Conservation (phyloP, 2,113 vertebrate genomes). For the Oncorhynchus keta region DNA sequence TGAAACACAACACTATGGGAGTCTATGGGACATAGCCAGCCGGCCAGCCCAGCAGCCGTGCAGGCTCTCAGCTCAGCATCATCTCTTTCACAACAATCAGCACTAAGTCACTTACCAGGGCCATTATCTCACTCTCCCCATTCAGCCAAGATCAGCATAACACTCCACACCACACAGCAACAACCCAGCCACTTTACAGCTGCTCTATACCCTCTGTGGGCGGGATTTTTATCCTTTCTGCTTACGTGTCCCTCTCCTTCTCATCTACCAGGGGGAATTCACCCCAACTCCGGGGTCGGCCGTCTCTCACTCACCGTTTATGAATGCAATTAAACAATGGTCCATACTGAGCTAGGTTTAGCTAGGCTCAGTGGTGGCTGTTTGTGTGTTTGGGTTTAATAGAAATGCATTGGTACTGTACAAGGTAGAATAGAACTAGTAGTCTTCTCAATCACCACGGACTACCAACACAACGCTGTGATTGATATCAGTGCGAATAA, state of each 20-base stretch:
- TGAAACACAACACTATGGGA: slow-evolving; percentile 43
- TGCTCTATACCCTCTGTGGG: slow-evolving; percentile 33
- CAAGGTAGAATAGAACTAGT: too few species aligned
- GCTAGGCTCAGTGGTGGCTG: too few species aligned
- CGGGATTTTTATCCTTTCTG: slow-evolving; percentile 49
- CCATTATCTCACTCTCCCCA: slow-evolving; percentile 64
- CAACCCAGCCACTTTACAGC: slow-evolving; percentile 48
- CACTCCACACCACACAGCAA: slow-evolving; percentile 46
- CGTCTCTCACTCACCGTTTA: neutral
- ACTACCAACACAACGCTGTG: too few species aligned
- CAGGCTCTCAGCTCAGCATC: slow-evolving; percentile 9
- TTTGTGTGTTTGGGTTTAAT: too few species aligned
- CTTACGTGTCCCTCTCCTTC: slow-evolving; percentile 10
- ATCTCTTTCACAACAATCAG: slow-evolving; percentile 59
- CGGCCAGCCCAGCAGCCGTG: too few species aligned
- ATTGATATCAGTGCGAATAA: too few species aligned
- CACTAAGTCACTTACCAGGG: slow-evolving; percentile 69
- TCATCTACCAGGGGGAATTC: slow-evolving; percentile 34
- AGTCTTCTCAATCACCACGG: too few species aligned
- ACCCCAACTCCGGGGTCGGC: neutral
- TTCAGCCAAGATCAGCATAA: slow-evolving; percentile 69
- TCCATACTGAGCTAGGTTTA: neutral
- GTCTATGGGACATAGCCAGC: slow-evolving; percentile 28
- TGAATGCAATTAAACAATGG: neutral
- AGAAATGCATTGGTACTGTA: too few species aligned